A percentile compares a stretch with the other conserved stretches of the same genome.
Evolutionary conservation across 2,888 invertebrate species (phyloP).

Genomic region (Aphelenchoides bicaudatus): DNA sequence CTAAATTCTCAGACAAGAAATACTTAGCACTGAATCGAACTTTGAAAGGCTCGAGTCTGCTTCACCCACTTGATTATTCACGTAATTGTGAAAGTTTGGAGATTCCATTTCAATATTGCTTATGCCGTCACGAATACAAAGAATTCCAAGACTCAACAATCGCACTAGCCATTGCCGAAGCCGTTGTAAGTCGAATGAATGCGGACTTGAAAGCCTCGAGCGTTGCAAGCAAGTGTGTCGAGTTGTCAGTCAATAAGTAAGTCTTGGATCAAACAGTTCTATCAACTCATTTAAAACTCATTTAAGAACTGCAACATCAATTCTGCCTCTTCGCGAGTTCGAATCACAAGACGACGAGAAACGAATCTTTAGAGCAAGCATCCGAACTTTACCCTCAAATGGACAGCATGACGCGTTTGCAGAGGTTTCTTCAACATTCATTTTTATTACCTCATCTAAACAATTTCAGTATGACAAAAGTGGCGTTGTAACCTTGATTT

Average conservation of each 20-base stretch:
- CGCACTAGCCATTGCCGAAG: not conserved
- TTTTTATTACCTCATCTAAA: too few species aligned
- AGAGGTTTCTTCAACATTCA: too few species aligned
- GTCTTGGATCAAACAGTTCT: too few species aligned
- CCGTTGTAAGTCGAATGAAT: constrained; percentile 7
- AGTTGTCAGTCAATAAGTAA: too few species aligned
- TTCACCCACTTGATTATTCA: constrained; percentile 30
- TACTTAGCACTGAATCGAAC: not conserved
- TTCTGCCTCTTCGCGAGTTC: not conserved
- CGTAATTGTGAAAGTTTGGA: constrained; percentile 34
- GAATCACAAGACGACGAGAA: not conserved
- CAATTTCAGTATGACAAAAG: too few species aligned
- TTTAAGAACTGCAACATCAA: too few species aligned
- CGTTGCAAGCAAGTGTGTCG: too few species aligned
- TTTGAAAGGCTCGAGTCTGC: constrained; percentile 34
- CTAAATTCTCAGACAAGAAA: not conserved
- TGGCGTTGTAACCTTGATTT: too few species aligned
- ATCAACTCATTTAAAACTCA: too few species aligned
- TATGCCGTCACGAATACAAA: constrained; percentile 30
- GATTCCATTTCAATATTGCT: constrained; percentile 40
- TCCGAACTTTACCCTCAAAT: not conserved
- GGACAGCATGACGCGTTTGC: constrained; percentile 3
- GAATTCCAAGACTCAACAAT: not conserved
- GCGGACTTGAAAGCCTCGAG: not conserved
- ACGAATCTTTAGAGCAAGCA: not conserved